Conservation (phyloP, 2,113 vertebrate genomes). For the Poecile atricapillus region DNA sequence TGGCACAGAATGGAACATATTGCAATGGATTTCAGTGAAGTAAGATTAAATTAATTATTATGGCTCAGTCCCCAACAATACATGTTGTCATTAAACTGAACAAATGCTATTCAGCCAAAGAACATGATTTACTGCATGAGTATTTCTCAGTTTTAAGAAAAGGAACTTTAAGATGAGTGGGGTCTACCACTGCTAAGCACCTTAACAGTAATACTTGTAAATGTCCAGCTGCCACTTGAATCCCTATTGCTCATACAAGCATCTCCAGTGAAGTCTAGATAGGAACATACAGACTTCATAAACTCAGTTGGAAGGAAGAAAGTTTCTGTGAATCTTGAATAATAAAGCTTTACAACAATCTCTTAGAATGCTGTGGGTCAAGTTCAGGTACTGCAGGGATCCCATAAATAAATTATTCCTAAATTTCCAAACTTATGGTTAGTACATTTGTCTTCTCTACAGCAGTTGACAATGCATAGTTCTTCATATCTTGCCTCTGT, state of each 20-base stretch:
- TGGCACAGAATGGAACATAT: background rate
- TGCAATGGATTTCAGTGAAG: background rate
- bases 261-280: background rate
- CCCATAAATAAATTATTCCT: background rate
- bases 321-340: background rate
- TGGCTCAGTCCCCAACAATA: background rate
- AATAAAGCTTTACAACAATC: background rate
- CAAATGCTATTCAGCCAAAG: background rate
- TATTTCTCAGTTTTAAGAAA: background rate
- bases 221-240: background rate
- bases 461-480: background rate
- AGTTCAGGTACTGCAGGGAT: background rate
- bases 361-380: background rate
- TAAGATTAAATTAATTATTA: background rate
- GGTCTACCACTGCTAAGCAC: background rate
- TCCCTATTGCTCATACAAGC: background rate
- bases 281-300: background rate
- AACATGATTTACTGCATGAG: background rate
- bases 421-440: background rate
- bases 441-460: background rate
- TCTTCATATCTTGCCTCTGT: background rate
- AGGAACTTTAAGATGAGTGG: background rate
- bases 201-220: background rate
- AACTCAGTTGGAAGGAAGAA: background rate
- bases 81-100: slow-evolving; percentile 25